Conservation (phyloP, 2,888 invertebrate genomes). For the Stictocephala bisonia region DNA sequence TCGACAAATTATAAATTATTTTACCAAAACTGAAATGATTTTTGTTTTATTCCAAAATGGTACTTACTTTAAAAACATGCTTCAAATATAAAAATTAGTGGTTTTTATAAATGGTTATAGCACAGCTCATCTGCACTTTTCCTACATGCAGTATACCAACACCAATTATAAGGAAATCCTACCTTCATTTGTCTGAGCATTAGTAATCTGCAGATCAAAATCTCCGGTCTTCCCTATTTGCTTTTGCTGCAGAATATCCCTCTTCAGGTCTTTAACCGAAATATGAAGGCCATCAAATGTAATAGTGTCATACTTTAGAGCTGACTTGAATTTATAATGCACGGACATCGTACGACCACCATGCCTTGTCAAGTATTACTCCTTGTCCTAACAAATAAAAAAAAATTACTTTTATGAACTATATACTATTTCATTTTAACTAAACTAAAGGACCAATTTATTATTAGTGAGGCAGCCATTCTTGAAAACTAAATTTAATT, state of each 20-base stretch:
- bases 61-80: no score
- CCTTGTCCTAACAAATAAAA: slow-evolving; percentile 18
- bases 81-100: no score
- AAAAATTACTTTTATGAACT: background rate
- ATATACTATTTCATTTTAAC: no score
- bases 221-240: slow-evolving; percentile 93
- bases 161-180: slow-evolving; percentile 59
- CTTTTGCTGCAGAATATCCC: slow-evolving; percentile 94
- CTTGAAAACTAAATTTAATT: no score
- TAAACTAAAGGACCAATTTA: no score
- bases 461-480: no score
- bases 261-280: slow-evolving; percentile 94
- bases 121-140: no score
- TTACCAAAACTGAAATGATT: no score
- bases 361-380: slow-evolving; percentile 28
- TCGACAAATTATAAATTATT: no score
- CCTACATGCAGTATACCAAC: slow-evolving; percentile 16
- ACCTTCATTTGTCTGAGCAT: slow-evolving; percentile 98
- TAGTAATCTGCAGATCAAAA: slow-evolving; percentile 96
- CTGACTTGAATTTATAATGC: slow-evolving; percentile 98
- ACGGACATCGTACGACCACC: slow-evolving; percentile 80
- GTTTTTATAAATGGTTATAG: no score
- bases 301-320: slow-evolving; percentile 94
- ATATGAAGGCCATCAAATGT: slow-evolving; percentile 98
- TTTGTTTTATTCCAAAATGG: no score